A percentile compares a stretch with the other conserved stretches of the same genome.
Conservation (phyloP, 1,140 invertebrate species). For the Sarcophaga peregrina region DNA sequence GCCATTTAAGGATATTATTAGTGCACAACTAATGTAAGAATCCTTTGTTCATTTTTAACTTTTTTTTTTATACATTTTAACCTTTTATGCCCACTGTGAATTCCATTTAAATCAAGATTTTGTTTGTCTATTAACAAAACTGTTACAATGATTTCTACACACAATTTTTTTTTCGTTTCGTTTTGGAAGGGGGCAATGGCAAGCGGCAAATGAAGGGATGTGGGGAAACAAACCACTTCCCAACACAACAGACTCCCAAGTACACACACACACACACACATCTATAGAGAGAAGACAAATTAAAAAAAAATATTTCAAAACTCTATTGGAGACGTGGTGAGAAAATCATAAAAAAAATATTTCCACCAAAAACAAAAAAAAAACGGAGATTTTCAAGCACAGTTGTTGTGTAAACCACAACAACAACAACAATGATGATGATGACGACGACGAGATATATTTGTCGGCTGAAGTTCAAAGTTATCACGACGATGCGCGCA, state of each 20-base stretch:
- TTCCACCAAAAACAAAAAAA: neutral
- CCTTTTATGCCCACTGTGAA: neutral
- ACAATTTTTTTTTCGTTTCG: too few species aligned
- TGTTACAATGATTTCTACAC: slow-evolving; percentile 3
- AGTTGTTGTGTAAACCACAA: neutral
- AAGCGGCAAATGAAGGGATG: neutral
- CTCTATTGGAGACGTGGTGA: slow-evolving; percentile 17
- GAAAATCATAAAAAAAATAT: slow-evolving; percentile 18
- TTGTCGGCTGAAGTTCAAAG: slow-evolving; percentile 47
- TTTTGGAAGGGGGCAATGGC: neutral
- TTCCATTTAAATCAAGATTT: neutral
- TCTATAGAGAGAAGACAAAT: neutral
- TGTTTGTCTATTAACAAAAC: slow-evolving; percentile 8
- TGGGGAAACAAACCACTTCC: too few species aligned
- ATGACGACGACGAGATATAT: neutral
- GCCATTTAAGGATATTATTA: too few species aligned
- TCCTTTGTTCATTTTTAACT: too few species aligned
- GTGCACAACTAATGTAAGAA: too few species aligned
- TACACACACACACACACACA: neutral
- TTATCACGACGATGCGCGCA: slow-evolving; percentile 41
- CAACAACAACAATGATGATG: neutral
- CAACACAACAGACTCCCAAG: too few species aligned
- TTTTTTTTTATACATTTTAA: too few species aligned
- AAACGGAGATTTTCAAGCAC: neutral
- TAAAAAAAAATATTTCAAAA: neutral